A percentile compares a stretch with the other conserved stretches of the same genome.
phyloP scores from a whole-genome alignment of 2,888 invertebrate genomes.

The Hydriomena furcata region DNA sequence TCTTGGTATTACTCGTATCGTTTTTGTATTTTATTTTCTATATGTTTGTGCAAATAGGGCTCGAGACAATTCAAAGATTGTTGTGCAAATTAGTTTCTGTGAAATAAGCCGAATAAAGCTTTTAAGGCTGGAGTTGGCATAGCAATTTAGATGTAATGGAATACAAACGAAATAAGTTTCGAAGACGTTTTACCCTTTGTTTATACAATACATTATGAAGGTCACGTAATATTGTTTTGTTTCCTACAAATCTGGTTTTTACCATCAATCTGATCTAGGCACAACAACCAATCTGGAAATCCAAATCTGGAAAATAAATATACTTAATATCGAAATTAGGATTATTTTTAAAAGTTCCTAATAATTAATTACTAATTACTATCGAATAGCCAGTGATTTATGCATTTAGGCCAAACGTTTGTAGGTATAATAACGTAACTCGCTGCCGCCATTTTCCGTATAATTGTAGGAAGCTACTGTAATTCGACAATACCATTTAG shows the following conservation, averaged over 20 bases:
- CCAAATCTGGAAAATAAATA: too few species aligned
- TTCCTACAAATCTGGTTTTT: not conserved
- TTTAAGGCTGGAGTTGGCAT: conserved; percentile 8
- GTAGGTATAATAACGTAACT: conserved; percentile 45
- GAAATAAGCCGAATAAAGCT: conserved; percentile 4
- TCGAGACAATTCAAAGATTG: not conserved
- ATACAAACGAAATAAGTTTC: conserved; percentile 6
- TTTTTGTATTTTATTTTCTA: too few species aligned
- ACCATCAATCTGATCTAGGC: too few species aligned
- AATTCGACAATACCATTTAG: conserved; percentile 48
- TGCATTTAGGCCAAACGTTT: conserved; percentile 40
- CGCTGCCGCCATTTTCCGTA: conserved; percentile 41
- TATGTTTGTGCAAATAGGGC: not conserved
- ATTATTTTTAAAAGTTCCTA: not conserved
- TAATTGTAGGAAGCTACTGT: conserved; percentile 49
- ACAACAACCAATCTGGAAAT: too few species aligned
- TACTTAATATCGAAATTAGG: too few species aligned
- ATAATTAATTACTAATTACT: conserved; percentile 26
- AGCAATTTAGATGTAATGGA: conserved; percentile 10
- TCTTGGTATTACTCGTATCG: too few species aligned
- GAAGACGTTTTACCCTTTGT: not conserved
- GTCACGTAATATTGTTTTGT: not conserved
- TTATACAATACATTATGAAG: not conserved
- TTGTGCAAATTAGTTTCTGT: conserved; percentile 6
- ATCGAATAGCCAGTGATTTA: conserved; percentile 34